Evolutionary conservation across 2,888 invertebrate species (phyloP), one percentile per base, ranked within the genome.

Genomic region (Epinotia brunnichana): DNA sequence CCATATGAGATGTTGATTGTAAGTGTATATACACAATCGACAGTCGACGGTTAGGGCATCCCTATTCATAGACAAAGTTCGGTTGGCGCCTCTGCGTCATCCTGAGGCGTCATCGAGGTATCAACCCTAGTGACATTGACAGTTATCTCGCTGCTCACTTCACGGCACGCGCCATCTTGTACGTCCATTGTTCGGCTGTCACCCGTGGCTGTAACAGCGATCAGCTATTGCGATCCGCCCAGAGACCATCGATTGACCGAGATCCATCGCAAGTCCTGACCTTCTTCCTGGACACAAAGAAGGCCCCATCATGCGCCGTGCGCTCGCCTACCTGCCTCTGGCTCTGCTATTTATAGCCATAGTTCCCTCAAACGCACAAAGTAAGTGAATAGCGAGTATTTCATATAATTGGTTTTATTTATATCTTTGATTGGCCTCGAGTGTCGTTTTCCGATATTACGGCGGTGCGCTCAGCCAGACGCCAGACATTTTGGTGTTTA

Each of bases 271-370:
- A 53, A 53, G 44, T 51, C 41, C 54, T 44, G 44, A 56, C 39
- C 19, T n/a, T 17, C 48, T 53, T 5, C 51, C 56, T 41, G 39
- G 48, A 57, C 72, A 35, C 56, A 68, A 56, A 48, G 39, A 70
- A 69, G 70, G 24, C 70, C 63, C 53, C 71, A 67, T 54, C 68
- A 76, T 75, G 74, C 68, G 63, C 24, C 74, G 57, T 15, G 61
- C 69, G 44, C 53, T 74, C 57, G 54, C 57, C 62, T 54, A 29
- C 54, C 41, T 77, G 60, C 74, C 75, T 29, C 74, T 78, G 77
- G 60, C 81, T 76, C 68, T 77, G 79, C 73, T 78, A 67, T 48
- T 69, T 15, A 21, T 75, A 72, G 70, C 70, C 19, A 71, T 66
- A 71, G 61, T 62, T 62, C 68, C 68, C 39, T 56, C 72, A 62